A percentile compares a stretch with the other conserved stretches of the same genome.
Conservation (phyloP, 2,797 vertebrate genomes). For the Xenops minutus region DNA sequence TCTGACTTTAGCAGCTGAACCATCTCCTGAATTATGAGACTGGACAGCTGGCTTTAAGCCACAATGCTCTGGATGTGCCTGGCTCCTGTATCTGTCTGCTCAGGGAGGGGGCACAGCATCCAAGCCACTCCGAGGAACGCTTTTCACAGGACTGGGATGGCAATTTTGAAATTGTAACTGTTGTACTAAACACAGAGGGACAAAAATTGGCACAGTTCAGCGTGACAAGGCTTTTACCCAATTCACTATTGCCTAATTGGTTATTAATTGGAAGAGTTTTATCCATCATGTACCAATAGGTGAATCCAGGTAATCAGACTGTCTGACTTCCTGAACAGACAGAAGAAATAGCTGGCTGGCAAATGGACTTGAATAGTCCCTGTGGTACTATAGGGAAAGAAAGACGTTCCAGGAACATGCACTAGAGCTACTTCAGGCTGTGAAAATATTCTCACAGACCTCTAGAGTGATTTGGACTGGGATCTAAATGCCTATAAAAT, state of each 20-base stretch:
- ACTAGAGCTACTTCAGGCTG: background rate
- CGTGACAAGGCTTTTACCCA: background rate
- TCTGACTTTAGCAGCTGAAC: background rate
- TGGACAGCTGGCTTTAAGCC: background rate
- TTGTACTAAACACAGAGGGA: background rate
- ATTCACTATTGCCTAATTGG: background rate
- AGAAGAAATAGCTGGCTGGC: background rate
- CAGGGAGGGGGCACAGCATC: background rate
- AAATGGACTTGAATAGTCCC: background rate
- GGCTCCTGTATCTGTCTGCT: background rate
- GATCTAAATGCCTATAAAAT: background rate
- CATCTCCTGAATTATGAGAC: background rate
- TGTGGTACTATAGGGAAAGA: background rate
- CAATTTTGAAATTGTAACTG: background rate
- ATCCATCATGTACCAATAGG: background rate
- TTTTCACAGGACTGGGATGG: background rate
- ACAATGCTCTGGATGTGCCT: background rate
- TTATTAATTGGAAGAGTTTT: background rate
- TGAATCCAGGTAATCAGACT: background rate
- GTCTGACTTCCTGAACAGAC: background rate
- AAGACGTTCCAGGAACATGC: background rate
- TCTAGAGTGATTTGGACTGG: background rate
- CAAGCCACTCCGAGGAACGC: background rate
- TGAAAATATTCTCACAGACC: background rate
- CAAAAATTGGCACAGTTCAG: background rate